Percentiles rank a stretch among this genome's conserved stretches.
Evolutionary conservation across 2,888 invertebrate species (phyloP).

Genomic region (Chrysomela aeneicollis): DNA sequence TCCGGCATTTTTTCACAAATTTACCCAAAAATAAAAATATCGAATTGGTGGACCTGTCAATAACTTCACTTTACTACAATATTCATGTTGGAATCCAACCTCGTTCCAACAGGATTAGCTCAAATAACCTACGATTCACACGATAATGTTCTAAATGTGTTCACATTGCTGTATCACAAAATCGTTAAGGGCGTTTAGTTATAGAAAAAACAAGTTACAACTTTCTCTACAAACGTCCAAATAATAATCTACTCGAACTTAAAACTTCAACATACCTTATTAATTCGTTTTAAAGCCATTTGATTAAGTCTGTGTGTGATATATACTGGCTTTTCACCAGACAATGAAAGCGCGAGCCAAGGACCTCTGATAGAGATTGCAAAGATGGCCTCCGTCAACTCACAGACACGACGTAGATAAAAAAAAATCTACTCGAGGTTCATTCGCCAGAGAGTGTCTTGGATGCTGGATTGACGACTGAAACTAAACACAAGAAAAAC

Average conservation of each 20-base stretch:
- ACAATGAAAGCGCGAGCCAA: constrained; percentile 85
- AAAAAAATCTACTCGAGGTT: constrained; percentile 51
- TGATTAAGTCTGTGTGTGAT: constrained; percentile 73
- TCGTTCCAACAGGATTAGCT: constrained; percentile 26
- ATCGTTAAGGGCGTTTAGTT: constrained; percentile 66
- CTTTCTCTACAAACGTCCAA: constrained; percentile 42
- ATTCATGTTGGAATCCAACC: constrained; percentile 23
- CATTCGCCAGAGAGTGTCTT: constrained; percentile 38
- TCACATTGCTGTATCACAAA: constrained; percentile 72
- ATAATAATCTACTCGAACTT: constrained; percentile 44
- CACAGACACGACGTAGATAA: constrained; percentile 78
- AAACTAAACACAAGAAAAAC: constrained; percentile 45
- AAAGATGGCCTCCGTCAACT: constrained; percentile 84
- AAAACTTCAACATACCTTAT: constrained; percentile 79
- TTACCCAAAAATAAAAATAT: constrained; percentile 35
- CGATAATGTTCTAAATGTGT: constrained; percentile 67
- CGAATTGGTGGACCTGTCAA: constrained; percentile 33
- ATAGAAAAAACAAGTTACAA: constrained; percentile 45
- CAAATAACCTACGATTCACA: constrained; percentile 33
- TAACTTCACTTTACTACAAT: constrained; percentile 29
- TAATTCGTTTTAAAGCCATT: constrained; percentile 98
- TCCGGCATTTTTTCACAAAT: constrained; percentile 57
- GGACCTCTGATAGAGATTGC: constrained; percentile 87
- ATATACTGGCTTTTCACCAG: constrained; percentile 80
- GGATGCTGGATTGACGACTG: constrained; percentile 31